phyloP scores from a whole-genome alignment of 2,888 invertebrate genomes.

The Drosophila cognata region DNA sequence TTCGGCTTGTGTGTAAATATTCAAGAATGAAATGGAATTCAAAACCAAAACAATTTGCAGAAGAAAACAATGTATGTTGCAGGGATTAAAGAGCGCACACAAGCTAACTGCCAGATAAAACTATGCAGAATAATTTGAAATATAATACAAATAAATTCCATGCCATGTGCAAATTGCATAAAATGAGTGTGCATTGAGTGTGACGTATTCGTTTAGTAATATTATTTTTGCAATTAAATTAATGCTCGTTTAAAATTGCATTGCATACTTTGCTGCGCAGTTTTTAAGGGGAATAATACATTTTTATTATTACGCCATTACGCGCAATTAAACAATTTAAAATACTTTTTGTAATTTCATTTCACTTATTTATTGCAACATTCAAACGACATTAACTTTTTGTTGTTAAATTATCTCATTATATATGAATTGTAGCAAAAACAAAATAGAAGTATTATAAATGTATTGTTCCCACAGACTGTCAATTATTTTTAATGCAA shows the following conservation, averaged over 20 bases:
- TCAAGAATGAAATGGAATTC: slow-evolving; percentile 3
- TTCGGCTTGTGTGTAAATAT: slow-evolving; percentile 1
- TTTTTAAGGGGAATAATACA: neutral
- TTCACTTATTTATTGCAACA: slow-evolving; percentile 15
- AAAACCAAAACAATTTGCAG: slow-evolving; percentile 1
- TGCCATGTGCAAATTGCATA: neutral
- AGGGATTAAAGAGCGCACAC: neutral
- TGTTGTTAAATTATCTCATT: neutral
- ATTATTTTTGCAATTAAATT: slow-evolving; percentile 1
- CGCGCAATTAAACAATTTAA: slow-evolving; percentile 44
- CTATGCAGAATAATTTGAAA: neutral
- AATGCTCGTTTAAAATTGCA: neutral
- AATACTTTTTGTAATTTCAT: slow-evolving; percentile 10
- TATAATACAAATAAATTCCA: neutral
- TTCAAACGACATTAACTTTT: slow-evolving; percentile 6
- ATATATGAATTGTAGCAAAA: slow-evolving; percentile 7
- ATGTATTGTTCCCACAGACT: slow-evolving; percentile 24
- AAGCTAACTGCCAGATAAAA: neutral
- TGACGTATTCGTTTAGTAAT: neutral
- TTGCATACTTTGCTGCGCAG: neutral
- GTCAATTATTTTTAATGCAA: slow-evolving; percentile 53
- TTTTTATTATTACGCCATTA: neutral
- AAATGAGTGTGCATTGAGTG: neutral
- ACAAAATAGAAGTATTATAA: slow-evolving; percentile 1
- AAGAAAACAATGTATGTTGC: neutral